phyloP scores from a whole-genome alignment of 2,113 vertebrate genomes.

The Leiothrix lutea region DNA sequence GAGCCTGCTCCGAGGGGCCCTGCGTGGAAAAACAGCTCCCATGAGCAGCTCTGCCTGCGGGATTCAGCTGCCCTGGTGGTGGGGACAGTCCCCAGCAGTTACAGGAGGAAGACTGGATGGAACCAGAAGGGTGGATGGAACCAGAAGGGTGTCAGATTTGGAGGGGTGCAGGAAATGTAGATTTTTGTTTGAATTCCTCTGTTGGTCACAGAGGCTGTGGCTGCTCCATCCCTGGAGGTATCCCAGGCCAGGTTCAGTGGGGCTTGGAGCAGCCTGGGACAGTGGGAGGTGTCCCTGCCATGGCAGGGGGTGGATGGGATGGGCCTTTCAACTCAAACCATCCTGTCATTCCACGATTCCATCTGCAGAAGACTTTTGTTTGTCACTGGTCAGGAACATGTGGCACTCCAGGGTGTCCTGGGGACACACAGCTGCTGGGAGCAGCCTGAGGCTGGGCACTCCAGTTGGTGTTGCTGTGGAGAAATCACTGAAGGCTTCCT shows the following conservation, averaged over 20 bases:
- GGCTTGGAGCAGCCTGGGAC: background rate
- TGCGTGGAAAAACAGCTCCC: rapidly evolving
- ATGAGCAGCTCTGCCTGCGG: rapidly evolving
- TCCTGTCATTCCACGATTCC: background rate
- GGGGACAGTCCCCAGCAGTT: background rate
- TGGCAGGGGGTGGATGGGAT: background rate
- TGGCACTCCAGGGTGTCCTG: background rate
- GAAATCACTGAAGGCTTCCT: background rate
- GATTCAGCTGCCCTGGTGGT: rapidly evolving
- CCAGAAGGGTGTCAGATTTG: rapidly evolving
- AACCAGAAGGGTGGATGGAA: no score
- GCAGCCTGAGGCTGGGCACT: background rate
- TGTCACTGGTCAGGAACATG: rapidly evolving
- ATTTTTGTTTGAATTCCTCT: background rate
- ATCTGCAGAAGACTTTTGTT: rapidly evolving
- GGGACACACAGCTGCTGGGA: background rate
- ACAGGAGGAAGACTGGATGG: background rate
- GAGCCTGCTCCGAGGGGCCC: background rate
- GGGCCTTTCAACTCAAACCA: background rate
- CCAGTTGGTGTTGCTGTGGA: rapidly evolving
- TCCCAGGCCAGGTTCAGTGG: rapidly evolving
- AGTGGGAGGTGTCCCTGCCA: background rate
- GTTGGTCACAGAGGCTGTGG: background rate
- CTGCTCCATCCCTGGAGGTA: background rate
- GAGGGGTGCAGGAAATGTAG: background rate